Conservation (phyloP, 2,797 vertebrate species). For the Erpetoichthys calabaricus region DNA sequence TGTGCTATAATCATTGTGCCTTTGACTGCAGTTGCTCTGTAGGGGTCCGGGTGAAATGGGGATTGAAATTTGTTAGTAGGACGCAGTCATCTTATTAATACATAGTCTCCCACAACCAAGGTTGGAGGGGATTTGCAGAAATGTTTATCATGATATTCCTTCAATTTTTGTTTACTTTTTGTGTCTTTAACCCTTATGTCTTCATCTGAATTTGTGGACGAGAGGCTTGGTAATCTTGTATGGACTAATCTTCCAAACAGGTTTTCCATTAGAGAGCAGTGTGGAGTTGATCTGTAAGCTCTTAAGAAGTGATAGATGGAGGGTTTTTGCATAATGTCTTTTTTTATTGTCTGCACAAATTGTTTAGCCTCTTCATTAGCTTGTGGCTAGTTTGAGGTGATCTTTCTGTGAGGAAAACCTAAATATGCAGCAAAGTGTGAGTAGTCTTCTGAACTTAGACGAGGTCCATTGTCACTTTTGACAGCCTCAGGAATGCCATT, state of each 20-base stretch:
- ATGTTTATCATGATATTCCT: not conserved
- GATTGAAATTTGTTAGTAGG: not conserved
- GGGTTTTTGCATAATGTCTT: not conserved
- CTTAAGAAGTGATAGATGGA: not conserved
- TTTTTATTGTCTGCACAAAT: not conserved
- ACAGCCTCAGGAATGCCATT: not conserved
- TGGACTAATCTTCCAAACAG: not conserved
- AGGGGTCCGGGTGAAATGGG: not conserved
- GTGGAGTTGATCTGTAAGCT: not conserved
- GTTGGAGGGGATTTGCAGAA: not conserved
- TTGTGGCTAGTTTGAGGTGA: slow-evolving; percentile 2
- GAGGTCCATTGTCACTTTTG: not conserved
- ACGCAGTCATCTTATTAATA: not conserved
- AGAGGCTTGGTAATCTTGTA: not conserved
- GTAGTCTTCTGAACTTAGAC: not conserved
- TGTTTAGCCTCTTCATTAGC: not conserved
- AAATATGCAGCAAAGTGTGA: not conserved
- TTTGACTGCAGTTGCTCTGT: not conserved
- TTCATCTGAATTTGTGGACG: not conserved
- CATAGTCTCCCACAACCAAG: not conserved
- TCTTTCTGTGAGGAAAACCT: not conserved
- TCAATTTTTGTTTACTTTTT: slow-evolving; percentile 1
- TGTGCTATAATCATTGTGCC: not conserved
- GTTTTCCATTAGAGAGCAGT: not conserved
- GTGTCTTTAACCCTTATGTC: not conserved